These are phyloP conservation scores for Pristionchus arcanus DNA, from an alignment of 2,888 invertebrate genomes.

Conservation along the genomic window DNA sequence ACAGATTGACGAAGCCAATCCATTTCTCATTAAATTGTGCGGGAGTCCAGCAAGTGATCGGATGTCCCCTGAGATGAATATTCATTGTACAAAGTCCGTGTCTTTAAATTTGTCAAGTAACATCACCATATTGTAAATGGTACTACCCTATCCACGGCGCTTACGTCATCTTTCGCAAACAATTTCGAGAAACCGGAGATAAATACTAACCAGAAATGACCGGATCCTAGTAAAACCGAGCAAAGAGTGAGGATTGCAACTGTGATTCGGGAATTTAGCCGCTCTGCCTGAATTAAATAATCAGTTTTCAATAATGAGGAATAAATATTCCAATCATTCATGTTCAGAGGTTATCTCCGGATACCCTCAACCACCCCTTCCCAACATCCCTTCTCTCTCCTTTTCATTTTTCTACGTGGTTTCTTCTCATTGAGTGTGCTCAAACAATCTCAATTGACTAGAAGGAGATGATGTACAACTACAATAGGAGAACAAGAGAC, in stretches of 20 bases:
- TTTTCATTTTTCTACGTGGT: background rate
- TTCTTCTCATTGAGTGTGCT: slow-evolving; percentile 38
- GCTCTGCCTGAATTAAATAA: slow-evolving; percentile 71
- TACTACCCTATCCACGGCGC: no score
- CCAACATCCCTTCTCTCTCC: background rate
- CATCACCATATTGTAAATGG: no score
- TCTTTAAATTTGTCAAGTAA: no score
- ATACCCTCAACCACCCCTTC: background rate
- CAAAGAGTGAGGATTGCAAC: slow-evolving; percentile 74
- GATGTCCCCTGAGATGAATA: slow-evolving; percentile 75
- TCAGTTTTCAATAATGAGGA: background rate
- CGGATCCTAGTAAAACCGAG: slow-evolving; percentile 66
- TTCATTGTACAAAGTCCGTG: no score
- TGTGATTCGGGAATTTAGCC: slow-evolving; percentile 75
- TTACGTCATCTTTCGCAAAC: background rate
- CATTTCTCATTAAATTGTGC: slow-evolving; percentile 76
- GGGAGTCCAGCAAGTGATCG: slow-evolving; percentile 78
- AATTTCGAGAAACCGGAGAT: no score
- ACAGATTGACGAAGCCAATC: slow-evolving; percentile 59
- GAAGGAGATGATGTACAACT: slow-evolving; percentile 25
- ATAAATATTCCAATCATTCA: background rate
- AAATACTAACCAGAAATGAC: slow-evolving; percentile 11
- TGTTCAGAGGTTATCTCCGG: no score
- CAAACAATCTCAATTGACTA: slow-evolving; percentile 49
- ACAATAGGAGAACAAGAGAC: slow-evolving; percentile 15